Evolutionary conservation across 1,140 invertebrate species (phyloP), one percentile per base, ranked within the genome.

Genomic region (Rhopalosiphum padi): DNA sequence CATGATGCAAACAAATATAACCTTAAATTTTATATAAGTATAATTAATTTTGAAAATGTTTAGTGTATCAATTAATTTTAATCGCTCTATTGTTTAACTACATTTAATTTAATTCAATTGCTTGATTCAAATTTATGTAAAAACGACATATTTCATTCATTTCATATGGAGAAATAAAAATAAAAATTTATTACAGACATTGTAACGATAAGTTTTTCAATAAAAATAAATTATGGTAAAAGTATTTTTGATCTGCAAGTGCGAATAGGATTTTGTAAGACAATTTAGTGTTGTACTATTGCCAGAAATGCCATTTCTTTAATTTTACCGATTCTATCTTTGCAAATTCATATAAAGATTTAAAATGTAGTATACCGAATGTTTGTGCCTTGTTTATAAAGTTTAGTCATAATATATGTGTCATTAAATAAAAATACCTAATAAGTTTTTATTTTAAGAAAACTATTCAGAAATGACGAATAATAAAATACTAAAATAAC

Each of bases 291-390:
- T 51, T 89, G 87, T 53, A 37, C 87, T 30, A 25, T 37, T 89
- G 87, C 87, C 87, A 89, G 48, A 89, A 89, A 89, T 89, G 0
- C 48, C 9, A 89, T 89, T 89, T 89, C 87, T 22, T 89, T 89
- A 37, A 89, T 89, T 89, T 53, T 51, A 1, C 23, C 15, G 23
- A 86, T 86, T 46, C 30, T 46, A 7, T 86, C 0, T 85, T 85
- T 86, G 85, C 23, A 86, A 46, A 86, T 46, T 18, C 41, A 48
- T 43, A 46, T 46, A 43, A 15, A 23, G 9, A 22, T 86, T 41
- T 41, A 86, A 86, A 86, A 46, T 48, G 25, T 86, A 86, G 23
- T 41, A 5, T 41, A 23, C 21, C 0, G 22, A 41, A 41, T 41
- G 7, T 41, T 7, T 23, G 22, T 83, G 6, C 35, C 23, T 37